phyloP scores from a whole-genome alignment of 2,797 vertebrate genomes.

The Falco columbarius region DNA sequence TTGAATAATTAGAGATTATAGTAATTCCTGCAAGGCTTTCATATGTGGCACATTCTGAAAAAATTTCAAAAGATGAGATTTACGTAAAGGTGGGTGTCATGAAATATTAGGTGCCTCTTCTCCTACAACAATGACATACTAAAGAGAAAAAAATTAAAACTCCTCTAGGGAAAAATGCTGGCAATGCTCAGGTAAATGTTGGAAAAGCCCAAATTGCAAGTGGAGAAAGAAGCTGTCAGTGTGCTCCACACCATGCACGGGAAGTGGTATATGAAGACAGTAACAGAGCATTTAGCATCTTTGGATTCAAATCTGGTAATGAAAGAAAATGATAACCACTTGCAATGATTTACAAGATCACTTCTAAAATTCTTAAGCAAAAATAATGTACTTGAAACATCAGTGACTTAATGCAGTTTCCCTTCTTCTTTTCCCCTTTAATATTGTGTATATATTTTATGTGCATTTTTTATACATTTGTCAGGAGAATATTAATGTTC shows the following conservation, averaged over 20 bases:
- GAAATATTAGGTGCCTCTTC: background rate
- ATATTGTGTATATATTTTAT: conserved; percentile 18
- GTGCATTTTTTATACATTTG: conserved; percentile 46
- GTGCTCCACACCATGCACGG: background rate
- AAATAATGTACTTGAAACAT: conserved; percentile 18
- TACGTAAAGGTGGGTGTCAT: background rate
- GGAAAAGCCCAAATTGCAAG: background rate
- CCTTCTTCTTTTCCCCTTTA: background rate
- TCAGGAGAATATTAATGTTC: conserved; percentile 70
- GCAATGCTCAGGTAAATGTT: background rate
- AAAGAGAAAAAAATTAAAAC: conserved; percentile 7
- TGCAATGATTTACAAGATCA: background rate
- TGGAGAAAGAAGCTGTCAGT: background rate
- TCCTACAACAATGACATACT: background rate
- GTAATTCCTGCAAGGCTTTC: conserved; percentile 50
- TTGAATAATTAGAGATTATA: conserved; percentile 63
- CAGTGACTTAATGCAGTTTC: background rate
- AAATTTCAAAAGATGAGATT: conserved; percentile 43
- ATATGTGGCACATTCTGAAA: background rate
- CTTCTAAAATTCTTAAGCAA: conserved; percentile 20
- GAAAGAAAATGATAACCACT: conserved; percentile 28
- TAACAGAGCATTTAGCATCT: background rate
- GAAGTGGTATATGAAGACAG: background rate
- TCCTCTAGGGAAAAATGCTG: background rate
- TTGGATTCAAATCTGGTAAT: background rate